Percentiles rank a stretch among this genome's conserved stretches.
phyloP scores from a whole-genome alignment of 2,797 vertebrate genomes.

The Sphenopsis melanotis region DNA sequence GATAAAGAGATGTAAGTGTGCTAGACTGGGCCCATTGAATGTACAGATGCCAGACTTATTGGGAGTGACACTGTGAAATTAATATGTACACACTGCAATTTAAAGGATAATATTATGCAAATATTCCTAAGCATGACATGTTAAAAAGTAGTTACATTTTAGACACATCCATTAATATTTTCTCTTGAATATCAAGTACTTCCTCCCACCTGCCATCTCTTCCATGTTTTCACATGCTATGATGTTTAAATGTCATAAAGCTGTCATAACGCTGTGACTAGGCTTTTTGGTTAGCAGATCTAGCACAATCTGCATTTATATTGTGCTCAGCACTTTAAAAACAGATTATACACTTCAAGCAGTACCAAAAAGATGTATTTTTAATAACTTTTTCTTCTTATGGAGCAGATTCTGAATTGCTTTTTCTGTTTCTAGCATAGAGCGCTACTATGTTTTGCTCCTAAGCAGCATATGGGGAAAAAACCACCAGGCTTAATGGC shows the following conservation, averaged over 20 bases:
- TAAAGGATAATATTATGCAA: constrained; percentile 47
- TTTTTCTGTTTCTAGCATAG: neutral
- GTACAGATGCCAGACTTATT: neutral
- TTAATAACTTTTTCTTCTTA: neutral
- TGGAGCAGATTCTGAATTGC: neutral
- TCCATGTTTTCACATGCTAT: constrained; percentile 36
- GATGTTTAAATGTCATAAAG: constrained; percentile 40
- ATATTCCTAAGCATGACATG: constrained; percentile 22
- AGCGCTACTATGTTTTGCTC: neutral
- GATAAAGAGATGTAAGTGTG: neutral
- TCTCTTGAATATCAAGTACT: constrained; percentile 33
- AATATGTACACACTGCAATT: constrained; percentile 1
- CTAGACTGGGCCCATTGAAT: neutral
- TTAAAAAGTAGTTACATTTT: constrained; percentile 37
- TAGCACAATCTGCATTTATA: neutral
- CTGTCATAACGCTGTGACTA: constrained; percentile 56
- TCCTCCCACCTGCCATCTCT: constrained; percentile 36
- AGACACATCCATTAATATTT: constrained; percentile 55
- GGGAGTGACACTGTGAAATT: constrained; percentile 5
- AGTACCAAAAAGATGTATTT: neutral
- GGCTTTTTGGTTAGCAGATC: constrained; percentile 24
- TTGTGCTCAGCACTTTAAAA: neutral
- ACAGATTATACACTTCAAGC: neutral
- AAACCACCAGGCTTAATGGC: neutral
- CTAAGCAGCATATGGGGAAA: neutral